phyloP scores from a whole-genome alignment of 2,113 vertebrate genomes.

The Morone chrysops region DNA sequence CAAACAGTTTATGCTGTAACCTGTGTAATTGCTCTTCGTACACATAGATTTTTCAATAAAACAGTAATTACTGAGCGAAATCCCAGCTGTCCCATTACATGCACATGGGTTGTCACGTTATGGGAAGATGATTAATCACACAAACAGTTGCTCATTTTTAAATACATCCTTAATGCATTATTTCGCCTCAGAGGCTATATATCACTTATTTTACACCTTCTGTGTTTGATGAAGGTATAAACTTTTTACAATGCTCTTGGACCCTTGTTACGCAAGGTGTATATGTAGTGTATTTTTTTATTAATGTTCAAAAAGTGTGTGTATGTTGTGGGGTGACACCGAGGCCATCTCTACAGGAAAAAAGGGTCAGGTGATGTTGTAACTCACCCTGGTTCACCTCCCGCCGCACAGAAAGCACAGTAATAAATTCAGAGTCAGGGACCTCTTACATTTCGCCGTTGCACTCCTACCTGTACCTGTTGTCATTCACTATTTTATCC shows the following conservation, averaged over 20 bases:
- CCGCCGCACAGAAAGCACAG: conserved; percentile 41
- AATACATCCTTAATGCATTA: conserved; percentile 60
- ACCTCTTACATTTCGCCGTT: conserved; percentile 23
- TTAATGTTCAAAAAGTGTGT: conserved; percentile 30
- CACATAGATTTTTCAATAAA: conserved; percentile 78
- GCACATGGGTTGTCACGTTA: conserved; percentile 52
- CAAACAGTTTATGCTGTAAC: conserved; percentile 46
- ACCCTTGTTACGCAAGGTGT: conserved; percentile 27
- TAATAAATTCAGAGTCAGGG: conserved; percentile 66
- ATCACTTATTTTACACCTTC: conserved; percentile 35
- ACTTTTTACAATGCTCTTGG: conserved; percentile 48
- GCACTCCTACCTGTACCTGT: conserved; percentile 31
- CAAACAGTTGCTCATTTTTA: conserved; percentile 62
- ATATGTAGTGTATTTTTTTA: conserved; percentile 27
- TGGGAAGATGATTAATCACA: conserved; percentile 74
- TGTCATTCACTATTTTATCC: conserved; percentile 47
- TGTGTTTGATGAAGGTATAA: conserved; percentile 50
- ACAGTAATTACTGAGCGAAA: conserved; percentile 70
- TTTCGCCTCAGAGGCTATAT: conserved; percentile 38
- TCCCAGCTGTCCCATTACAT: conserved; percentile 71
- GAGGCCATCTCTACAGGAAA: conserved; percentile 39
- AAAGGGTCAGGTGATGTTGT: conserved; percentile 47
- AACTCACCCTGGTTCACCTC: conserved; percentile 50
- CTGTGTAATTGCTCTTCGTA: conserved; percentile 63
- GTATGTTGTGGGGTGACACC: conserved; percentile 19